phyloP scores from a whole-genome alignment of 2,797 vertebrate genomes.

The Todus mexicanus region DNA sequence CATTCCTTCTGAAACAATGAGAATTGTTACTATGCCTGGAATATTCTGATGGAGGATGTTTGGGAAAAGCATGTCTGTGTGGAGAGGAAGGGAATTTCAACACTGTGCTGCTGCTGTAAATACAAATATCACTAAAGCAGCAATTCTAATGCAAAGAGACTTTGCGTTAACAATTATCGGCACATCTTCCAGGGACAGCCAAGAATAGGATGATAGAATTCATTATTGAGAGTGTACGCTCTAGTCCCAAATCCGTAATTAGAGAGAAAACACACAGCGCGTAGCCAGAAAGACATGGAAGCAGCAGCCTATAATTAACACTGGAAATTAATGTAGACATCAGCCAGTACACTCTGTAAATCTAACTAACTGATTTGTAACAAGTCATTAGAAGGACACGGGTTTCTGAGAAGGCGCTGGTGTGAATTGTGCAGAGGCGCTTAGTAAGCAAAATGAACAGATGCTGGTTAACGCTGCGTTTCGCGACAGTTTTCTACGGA shows the following conservation, averaged over 20 bases:
- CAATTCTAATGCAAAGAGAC: not conserved
- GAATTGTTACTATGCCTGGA: not conserved
- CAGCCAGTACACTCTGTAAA: not conserved
- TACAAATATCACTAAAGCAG: not conserved
- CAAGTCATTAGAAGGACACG: not conserved
- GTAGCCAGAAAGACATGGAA: constrained; percentile 9
- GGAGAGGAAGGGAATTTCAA: not conserved
- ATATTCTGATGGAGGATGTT: not conserved
- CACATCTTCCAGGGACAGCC: not conserved
- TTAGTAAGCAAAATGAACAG: constrained; percentile 61
- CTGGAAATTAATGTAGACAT: not conserved
- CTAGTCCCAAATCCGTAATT: constrained; percentile 1
- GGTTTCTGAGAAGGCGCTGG: constrained; percentile 23
- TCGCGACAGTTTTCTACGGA: constrained; percentile 17
- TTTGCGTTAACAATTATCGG: not conserved
- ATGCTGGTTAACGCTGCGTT: constrained; percentile 34
- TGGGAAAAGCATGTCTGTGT: not conserved
- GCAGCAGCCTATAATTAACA: constrained; percentile 12
- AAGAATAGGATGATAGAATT: not conserved
- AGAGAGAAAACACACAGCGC: constrained; percentile 10
- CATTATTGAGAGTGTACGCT: not conserved
- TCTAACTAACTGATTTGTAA: not conserved
- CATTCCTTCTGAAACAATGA: not conserved
- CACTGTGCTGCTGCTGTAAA: not conserved
- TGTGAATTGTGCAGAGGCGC: not conserved